Percentiles rank a stretch among this genome's conserved stretches.
phyloP scores from a whole-genome alignment of 2,888 invertebrate species.

The Agonopterix subpropinquella region DNA sequence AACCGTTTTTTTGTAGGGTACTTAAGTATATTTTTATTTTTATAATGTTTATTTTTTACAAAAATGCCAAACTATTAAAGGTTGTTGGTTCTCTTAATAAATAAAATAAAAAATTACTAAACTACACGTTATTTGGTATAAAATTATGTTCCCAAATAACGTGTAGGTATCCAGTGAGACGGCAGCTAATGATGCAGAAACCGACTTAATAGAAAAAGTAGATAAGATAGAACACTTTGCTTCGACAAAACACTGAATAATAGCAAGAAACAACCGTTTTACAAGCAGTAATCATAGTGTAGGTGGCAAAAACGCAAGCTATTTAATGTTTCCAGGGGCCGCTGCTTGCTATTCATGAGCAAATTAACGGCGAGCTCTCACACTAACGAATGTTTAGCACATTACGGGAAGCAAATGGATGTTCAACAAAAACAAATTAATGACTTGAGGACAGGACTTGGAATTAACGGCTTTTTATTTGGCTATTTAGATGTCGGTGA shows the following conservation, averaged over 20 bases:
- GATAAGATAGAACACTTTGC: conserved; percentile 45
- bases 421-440: conserved; percentile 18
- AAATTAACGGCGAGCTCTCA: conserved; percentile 44
- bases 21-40: too few relatives aligned
- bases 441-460: too few relatives aligned
- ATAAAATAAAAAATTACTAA: background rate
- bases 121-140: background rate
- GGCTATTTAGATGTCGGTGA: too few relatives aligned
- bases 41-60: too few relatives aligned
- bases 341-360: conserved; percentile 63
- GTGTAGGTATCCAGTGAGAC: background rate
- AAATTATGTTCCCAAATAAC: too few relatives aligned
- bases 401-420: conserved; percentile 21
- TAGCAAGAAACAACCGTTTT: conserved; percentile 63
- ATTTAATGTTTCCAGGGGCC: conserved; percentile 49
- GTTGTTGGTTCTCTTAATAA: too few relatives aligned
- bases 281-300: conserved; percentile 65
- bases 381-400: conserved; percentile 24
- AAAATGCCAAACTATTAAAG: too few relatives aligned
- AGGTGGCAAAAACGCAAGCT: conserved; percentile 56
- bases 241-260: conserved; percentile 57
- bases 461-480: too few relatives aligned
- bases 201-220: conserved; percentile 42
- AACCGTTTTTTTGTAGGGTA: too few relatives aligned
- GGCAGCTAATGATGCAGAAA: conserved; percentile 57